Evolutionary conservation across 2,797 vertebrate genomes (phyloP).

Genomic region (Cossypha dichroa): DNA sequence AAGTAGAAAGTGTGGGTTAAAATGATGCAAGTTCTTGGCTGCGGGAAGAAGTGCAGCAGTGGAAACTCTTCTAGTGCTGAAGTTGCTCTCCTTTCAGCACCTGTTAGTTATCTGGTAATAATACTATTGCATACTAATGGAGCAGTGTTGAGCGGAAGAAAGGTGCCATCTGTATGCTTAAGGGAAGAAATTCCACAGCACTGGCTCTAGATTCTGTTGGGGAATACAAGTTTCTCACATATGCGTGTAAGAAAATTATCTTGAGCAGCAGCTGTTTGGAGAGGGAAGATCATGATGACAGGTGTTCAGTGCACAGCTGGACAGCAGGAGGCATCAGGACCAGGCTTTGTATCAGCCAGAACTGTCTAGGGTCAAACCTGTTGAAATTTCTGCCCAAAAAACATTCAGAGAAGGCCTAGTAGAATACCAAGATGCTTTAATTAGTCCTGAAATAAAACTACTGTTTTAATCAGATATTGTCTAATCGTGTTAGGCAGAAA

Average conservation of each 20-base stretch:
- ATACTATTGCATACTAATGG: neutral
- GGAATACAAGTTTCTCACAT: neutral
- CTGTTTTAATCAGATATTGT: neutral
- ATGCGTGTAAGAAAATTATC: neutral
- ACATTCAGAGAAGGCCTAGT: neutral
- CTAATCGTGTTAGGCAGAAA: neutral
- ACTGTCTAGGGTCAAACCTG: neutral
- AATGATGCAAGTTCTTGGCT: neutral
- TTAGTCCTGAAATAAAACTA: neutral
- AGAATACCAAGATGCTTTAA: neutral
- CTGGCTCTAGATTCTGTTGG: neutral
- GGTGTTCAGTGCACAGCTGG: neutral
- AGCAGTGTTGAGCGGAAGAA: fast-evolving
- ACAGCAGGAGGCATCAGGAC: neutral
- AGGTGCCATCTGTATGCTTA: neutral
- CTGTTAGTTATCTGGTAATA: neutral
- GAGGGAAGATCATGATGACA: neutral
- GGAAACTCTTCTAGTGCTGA: neutral
- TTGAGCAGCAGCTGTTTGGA: neutral
- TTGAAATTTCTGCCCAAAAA: neutral
- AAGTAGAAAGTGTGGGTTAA: fast-evolving
- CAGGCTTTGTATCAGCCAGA: neutral
- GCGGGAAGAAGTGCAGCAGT: neutral
- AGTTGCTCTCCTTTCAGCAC: neutral
- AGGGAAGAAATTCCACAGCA: neutral